phyloP scores from a whole-genome alignment of 2,113 vertebrate genomes.

The Lophius piscatorius region DNA sequence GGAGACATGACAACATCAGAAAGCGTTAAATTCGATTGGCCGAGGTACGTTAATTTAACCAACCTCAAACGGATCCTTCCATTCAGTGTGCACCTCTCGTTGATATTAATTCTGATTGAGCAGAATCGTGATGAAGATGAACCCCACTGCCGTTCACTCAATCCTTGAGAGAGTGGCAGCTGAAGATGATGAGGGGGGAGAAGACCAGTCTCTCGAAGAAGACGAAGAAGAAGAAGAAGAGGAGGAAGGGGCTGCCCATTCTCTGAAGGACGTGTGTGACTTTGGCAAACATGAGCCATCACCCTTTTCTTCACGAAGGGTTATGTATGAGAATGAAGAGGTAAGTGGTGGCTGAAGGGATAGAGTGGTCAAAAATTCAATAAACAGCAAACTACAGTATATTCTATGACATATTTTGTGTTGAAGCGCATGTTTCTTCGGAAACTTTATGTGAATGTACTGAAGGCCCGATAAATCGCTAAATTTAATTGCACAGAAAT shows the following conservation, averaged over 20 bases:
- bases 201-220: slow-evolving; percentile 90
- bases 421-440: not conserved
- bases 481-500: not conserved
- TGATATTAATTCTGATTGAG: slow-evolving; percentile 4
- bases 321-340: slow-evolving; percentile 99
- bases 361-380: not conserved
- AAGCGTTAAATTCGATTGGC: slow-evolving; percentile 94
- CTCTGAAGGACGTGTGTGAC: slow-evolving; percentile 96
- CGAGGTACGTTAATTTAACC: slow-evolving; percentile 77
- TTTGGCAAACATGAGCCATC: slow-evolving; percentile 94
- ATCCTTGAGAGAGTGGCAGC: slow-evolving; percentile 92
- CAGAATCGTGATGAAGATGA: slow-evolving; percentile 94
- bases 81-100: not conserved
- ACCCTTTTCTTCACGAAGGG: slow-evolving; percentile 95
- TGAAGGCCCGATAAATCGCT: not conserved
- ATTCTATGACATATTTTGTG: not conserved
- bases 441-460: not conserved
- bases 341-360: slow-evolving; percentile 65
- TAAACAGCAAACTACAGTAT: not conserved
- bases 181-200: slow-evolving; percentile 91
- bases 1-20: slow-evolving; percentile 90
- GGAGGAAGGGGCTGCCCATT: slow-evolving; percentile 93
- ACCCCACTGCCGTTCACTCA: slow-evolving; percentile 92
- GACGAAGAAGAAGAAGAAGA: slow-evolving; percentile 88
- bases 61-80: not conserved